Conservation (phyloP, 2,797 vertebrate species). For the Oreochromis grahami region DNA sequence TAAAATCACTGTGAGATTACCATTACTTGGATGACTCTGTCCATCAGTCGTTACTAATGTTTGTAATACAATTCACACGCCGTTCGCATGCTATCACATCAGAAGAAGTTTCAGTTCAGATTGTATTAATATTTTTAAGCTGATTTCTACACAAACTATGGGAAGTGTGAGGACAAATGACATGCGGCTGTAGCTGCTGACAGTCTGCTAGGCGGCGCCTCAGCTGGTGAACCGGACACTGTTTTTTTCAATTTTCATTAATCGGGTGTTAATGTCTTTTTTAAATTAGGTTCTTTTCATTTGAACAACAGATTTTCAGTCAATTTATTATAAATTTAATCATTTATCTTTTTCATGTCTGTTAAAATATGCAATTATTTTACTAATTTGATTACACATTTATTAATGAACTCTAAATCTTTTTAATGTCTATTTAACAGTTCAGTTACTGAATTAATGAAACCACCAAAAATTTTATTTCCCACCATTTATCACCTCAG, state of each 20-base stretch:
- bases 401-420: background rate
- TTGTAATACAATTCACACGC: background rate
- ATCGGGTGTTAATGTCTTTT: background rate
- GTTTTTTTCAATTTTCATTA: background rate
- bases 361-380: background rate
- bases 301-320: background rate
- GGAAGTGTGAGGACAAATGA: background rate
- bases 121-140: background rate
- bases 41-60: background rate
- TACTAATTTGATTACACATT: background rate
- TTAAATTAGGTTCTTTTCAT: background rate
- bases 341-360: background rate
- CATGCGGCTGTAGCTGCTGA: background rate
- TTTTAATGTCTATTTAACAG: background rate
- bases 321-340: background rate
- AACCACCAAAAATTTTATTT: background rate
- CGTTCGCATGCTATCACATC: background rate
- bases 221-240: rapidly evolving
- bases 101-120: background rate
- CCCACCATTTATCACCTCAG: background rate
- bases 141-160: background rate
- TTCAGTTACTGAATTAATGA: background rate
- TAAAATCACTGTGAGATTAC: background rate
- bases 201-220: background rate
- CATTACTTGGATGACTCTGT: background rate